Evolutionary conservation across 2,888 invertebrate genomes (phyloP).

Genomic region (Deilephila elpenor): DNA sequence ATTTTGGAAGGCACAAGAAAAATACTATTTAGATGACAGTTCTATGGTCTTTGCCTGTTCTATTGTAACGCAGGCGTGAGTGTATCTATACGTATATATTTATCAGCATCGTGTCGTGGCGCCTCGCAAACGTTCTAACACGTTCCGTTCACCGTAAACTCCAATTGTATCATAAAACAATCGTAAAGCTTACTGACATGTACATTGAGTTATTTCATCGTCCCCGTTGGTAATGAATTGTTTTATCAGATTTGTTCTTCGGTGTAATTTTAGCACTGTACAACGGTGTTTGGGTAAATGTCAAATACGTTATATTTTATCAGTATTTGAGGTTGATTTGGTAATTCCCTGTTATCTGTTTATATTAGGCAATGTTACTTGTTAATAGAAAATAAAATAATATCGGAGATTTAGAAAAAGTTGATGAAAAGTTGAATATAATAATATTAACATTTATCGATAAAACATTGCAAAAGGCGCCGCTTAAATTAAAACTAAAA

Average conservation of each 20-base stretch:
- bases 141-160: slow-evolving; percentile 43
- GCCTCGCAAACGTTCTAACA: not conserved
- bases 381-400: no score
- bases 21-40: not conserved
- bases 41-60: not conserved
- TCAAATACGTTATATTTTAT: not conserved
- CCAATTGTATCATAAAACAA: slow-evolving; percentile 55
- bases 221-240: not conserved
- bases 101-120: not conserved
- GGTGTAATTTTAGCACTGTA: not conserved
- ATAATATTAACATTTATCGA: no score
- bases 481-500: not conserved
- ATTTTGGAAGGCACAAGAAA: no score
- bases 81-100: not conserved
- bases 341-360: not conserved
- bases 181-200: slow-evolving; percentile 45
- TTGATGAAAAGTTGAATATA: no score
- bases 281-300: not conserved
- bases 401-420: no score
- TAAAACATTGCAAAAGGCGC: no score
- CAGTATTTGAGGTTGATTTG: not conserved
- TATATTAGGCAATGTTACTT: no score
- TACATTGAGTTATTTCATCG: slow-evolving; percentile 34
- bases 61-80: not conserved
- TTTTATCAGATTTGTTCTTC: slow-evolving; percentile 8